Evolutionary conservation across 2,888 invertebrate species (phyloP), one percentile per base, ranked within the genome.

Genomic region (Drosophila paramelanica): DNA sequence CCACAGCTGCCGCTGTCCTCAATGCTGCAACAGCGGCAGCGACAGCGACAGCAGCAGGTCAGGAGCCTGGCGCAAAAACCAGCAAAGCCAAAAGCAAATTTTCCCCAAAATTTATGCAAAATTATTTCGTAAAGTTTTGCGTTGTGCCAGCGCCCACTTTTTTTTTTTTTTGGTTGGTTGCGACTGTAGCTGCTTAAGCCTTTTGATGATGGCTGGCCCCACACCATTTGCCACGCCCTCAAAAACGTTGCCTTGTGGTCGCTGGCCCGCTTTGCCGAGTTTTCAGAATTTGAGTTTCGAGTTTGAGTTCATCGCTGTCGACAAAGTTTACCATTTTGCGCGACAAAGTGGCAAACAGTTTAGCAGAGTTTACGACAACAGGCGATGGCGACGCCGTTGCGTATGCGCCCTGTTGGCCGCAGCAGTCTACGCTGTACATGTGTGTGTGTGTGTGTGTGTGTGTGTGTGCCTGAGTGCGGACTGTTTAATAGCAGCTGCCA

Each of bases 61-160:
- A 57, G 62, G 45, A 38, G 46, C 33, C 23, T 39, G 23, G 36
- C 36, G 27, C 8, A 56, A 77, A 70, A 74, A 68, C 72, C 75
- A 67, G 84, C 59, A 81, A 75, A 81, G 74, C 81, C 86, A 89
- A 88, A 73, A 84, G 82, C 81, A 82, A 84, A 86, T 88, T 89
- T 89, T 74, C 41, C 69, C 73, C 73, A 81, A 90, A 90, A 89
- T 89, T 84, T 89, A 89, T 89, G 89, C 90, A 90, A 89, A 90
- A 89, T 89, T 90, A 89, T 90, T 86, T 88, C 70, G 78, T 84
- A 88, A 88, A 85, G 81, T 86, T 86, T 85, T 85, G 81, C 67
- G 75, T 56, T 69, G 67, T 59, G 68, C 64, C 69, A 71, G 65
- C 76, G 87, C 81, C 84, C 84, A 76, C 25, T 79, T 84, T 79